phyloP scores from a whole-genome alignment of 2,113 vertebrate species.

The Emydura subglobosa region DNA sequence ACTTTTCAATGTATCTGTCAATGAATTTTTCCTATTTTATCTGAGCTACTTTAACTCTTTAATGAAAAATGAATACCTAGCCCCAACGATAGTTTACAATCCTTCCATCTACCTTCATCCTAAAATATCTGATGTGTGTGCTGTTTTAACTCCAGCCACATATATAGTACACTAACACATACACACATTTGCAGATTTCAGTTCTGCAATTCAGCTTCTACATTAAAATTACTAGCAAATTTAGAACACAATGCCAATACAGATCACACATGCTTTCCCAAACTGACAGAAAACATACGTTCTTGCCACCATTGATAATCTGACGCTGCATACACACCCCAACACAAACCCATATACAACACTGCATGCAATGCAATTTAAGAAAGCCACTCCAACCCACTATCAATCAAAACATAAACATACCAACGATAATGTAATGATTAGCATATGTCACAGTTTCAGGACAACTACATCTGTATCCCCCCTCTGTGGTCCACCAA shows the following conservation, averaged over 20 bases:
- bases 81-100: not conserved
- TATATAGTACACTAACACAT: not conserved
- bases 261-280: fast-evolving
- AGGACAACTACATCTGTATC: too few species aligned
- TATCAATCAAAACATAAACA: not conserved
- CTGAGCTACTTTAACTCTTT: not conserved
- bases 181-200: fast-evolving
- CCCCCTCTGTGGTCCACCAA: too few species aligned
- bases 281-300: not conserved
- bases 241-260: not conserved
- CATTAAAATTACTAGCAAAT: not conserved
- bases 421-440: not conserved
- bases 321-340: not conserved
- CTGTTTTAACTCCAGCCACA: not conserved
- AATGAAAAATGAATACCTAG: constrained; percentile 17
- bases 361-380: not conserved
- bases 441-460: too few species aligned
- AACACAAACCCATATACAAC: not conserved
- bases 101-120: not conserved
- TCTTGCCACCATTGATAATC: not conserved
- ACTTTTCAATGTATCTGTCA: not conserved
- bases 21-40: not conserved
- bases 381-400: not conserved
- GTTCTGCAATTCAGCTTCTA: not conserved
- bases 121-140: not conserved